These are phyloP conservation scores for Chymomyza fuscimana DNA, from an alignment of 2,888 invertebrate species.

Conservation along the genomic window DNA sequence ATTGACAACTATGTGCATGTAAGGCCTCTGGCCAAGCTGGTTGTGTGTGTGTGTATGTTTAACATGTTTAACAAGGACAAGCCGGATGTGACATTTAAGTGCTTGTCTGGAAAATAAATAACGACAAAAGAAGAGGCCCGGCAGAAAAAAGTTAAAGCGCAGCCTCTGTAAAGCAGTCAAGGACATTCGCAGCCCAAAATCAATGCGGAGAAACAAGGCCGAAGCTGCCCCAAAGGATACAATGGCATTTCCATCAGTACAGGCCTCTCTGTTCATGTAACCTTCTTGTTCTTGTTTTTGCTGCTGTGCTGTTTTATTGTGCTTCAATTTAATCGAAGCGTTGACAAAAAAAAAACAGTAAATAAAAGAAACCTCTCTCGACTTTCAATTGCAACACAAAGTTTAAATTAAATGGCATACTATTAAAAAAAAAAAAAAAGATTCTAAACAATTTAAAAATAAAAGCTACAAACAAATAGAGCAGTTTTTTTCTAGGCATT, in stretches of 20 bases:
- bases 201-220: constrained; percentile 26
- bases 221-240: constrained; percentile 26
- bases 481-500: not conserved
- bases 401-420: constrained; percentile 11
- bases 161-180: constrained; percentile 12
- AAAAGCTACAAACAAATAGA: not conserved
- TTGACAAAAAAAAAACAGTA: not conserved
- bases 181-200: constrained; percentile 30
- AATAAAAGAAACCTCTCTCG: not conserved
- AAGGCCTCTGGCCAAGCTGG: too few relatives aligned
- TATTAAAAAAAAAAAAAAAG: not conserved
- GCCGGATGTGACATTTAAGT: not conserved
- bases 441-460: not conserved
- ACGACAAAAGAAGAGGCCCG: not conserved
- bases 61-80: not conserved
- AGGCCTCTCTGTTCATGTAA: not conserved
- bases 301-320: not conserved
- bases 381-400: constrained; percentile 11
- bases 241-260: constrained; percentile 13
- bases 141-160: not conserved
- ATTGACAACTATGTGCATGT: not conserved
- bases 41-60: not conserved
- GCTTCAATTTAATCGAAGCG: constrained; percentile 4
- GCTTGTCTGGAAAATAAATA: not conserved
- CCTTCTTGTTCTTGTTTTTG: not conserved